Evolutionary conservation across 1,140 invertebrate genomes (phyloP), one percentile per base, ranked within the genome.

Genomic region (Drosophila leontia): DNA sequence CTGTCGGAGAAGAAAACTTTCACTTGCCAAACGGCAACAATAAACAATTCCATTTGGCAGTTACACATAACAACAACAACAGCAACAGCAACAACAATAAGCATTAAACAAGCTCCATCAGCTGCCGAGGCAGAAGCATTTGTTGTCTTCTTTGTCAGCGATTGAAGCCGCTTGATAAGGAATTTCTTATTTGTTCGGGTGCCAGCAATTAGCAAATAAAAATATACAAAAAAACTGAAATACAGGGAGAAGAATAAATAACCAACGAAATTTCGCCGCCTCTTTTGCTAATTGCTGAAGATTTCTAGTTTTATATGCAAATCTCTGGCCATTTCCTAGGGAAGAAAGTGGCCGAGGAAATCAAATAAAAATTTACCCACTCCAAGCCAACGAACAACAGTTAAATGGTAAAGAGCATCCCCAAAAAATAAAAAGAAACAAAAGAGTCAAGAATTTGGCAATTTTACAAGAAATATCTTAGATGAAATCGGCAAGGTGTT

Each of bases 261-360:
- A 34, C 37, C 23, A 50, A 48, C 53, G 7, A 67, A 77, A 80
- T 88, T 88, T 87, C 77, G 80, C 72, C 77, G 72, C 68, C 63
- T 77, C 60, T 69, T 51, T 77, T 55, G 74, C 75, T 88, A 88
- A 88, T 88, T 88, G 84, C 81, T 78, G 75, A 90, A 74, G 68
- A 58, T 84, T 84, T 79, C 70, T 82, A 86, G 82, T 85, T 63
- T 83, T 87, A 80, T 88, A 88, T 87, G 84, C 84, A 87, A 87
- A 87, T 86, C 59, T 70, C 23, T 48, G 51, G 60, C 67, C 70
- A 85, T 85, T 81, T 85, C 53, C 70, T 60, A 37, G 45, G 55
- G 67, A 72, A 72, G 70, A 74, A 74, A 74, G 70, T 72, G 69
- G 67, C 39, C 39, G 26, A 70, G 39, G 65, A 70, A 74, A 72